Conservation (phyloP, 2,113 vertebrate species). For the Barbus barbus region DNA sequence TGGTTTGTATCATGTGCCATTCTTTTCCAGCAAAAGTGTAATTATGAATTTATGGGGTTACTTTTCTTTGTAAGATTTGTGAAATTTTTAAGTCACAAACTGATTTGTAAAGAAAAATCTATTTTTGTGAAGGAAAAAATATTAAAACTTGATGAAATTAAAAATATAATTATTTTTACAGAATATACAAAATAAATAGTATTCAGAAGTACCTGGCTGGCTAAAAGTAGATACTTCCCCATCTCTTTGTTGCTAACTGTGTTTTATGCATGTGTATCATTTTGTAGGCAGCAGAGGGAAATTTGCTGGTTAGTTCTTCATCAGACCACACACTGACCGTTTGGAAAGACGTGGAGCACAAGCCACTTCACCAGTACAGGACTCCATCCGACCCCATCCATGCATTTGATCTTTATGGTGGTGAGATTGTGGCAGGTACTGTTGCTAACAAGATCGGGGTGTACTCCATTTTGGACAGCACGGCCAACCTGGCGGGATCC, state of each 20-base stretch:
- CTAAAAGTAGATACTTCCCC: background rate
- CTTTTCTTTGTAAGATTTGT: too few relatives aligned
- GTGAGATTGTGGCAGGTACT: conserved; percentile 88
- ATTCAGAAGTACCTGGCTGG: background rate
- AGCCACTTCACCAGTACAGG: conserved; percentile 90
- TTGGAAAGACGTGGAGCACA: conserved; percentile 96
- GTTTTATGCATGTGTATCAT: conserved; percentile 14
- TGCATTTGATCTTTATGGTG: conserved; percentile 89
- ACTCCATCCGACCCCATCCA: conserved; percentile 91
- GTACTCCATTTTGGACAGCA: conserved; percentile 89
- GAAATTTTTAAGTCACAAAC: too few relatives aligned
- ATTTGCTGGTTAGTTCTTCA: conserved; percentile 90
- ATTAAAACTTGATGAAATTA: too few relatives aligned
- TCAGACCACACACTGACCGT: conserved; percentile 89
- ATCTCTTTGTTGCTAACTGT: background rate
- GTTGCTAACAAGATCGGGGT: conserved; percentile 95
- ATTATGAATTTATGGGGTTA: too few relatives aligned
- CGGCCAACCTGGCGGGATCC: conserved; percentile 80
- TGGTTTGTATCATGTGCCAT: too few relatives aligned
- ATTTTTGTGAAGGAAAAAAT: too few relatives aligned
- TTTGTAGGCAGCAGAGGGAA: conserved; percentile 88
- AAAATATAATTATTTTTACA: too few relatives aligned
- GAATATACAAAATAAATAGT: background rate
- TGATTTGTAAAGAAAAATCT: too few relatives aligned
- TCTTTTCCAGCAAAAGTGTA: too few relatives aligned